phyloP scores from a whole-genome alignment of 2,797 vertebrate genomes.

The Sebastes cheni region DNA sequence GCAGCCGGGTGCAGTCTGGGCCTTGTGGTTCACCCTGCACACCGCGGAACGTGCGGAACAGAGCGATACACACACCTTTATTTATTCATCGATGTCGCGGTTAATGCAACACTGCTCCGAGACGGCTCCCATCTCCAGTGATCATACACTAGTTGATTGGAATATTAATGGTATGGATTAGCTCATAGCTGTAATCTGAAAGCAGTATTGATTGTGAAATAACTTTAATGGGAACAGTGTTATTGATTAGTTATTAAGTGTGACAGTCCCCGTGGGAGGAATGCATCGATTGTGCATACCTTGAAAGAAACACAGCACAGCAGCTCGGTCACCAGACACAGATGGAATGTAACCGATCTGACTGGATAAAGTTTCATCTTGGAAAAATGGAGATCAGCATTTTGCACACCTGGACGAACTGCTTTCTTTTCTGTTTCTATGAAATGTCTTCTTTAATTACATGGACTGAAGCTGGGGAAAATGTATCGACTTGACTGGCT shows the following conservation, averaged over 20 bases:
- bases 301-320: conserved; percentile 28
- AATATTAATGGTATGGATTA: conserved; percentile 56
- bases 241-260: conserved; percentile 70
- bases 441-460: neutral
- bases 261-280: conserved; percentile 39
- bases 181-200: conserved; percentile 54
- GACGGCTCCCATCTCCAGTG: conserved; percentile 30
- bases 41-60: neutral
- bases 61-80: neutral
- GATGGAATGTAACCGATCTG: neutral
- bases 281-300: conserved; percentile 56
- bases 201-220: conserved; percentile 61
- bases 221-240: conserved; percentile 52
- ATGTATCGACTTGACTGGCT: neutral
- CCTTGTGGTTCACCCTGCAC: neutral
- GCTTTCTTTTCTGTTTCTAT: neutral
- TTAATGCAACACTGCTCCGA: conserved; percentile 20
- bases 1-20: neutral
- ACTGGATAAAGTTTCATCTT: neutral
- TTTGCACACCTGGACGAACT: neutral
- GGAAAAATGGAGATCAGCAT: neutral
- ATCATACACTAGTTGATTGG: conserved; percentile 52
- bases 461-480: neutral
- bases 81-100: neutral
- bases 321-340: neutral